These are phyloP conservation scores for Sebastes oblongus DNA, from an alignment of 2,797 vertebrate species.

Conservation along the genomic window DNA sequence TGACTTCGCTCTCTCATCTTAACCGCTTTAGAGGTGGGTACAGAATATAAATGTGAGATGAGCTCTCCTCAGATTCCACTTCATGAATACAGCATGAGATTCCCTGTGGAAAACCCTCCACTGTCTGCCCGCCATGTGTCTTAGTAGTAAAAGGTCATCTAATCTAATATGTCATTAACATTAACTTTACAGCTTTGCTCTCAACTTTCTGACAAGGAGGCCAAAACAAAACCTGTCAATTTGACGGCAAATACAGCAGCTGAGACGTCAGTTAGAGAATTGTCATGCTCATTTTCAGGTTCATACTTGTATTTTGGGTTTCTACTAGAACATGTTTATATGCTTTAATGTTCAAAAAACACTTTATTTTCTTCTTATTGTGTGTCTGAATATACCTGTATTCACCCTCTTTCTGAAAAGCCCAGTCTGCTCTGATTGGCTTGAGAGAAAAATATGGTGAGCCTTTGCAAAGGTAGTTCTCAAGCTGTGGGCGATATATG, in stretches of 20 bases:
- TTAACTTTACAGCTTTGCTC: neutral
- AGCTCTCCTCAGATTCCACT: neutral
- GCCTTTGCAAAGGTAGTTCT: no score
- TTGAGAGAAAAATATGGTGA: no score
- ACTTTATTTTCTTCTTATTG: no score
- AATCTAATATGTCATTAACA: neutral
- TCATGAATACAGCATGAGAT: neutral
- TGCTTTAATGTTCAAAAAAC: no score
- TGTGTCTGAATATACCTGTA: no score
- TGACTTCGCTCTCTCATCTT: neutral
- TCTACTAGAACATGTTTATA: no score
- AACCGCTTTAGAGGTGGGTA: neutral
- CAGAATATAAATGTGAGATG: neutral
- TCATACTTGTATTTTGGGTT: no score
- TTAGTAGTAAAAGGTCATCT: neutral
- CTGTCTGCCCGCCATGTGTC: neutral
- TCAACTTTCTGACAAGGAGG: neutral
- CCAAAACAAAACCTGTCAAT: neutral
- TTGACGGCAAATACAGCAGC: neutral
- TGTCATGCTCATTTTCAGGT: neutral
- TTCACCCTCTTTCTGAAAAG: no score
- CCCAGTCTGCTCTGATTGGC: no score
- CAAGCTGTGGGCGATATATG: no score
- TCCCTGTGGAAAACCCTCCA: neutral
- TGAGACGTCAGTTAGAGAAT: neutral